Percentiles rank a stretch among this genome's conserved stretches.
phyloP scores from a whole-genome alignment of 2,113 vertebrate genomes.

The Tachysurus vachellii region DNA sequence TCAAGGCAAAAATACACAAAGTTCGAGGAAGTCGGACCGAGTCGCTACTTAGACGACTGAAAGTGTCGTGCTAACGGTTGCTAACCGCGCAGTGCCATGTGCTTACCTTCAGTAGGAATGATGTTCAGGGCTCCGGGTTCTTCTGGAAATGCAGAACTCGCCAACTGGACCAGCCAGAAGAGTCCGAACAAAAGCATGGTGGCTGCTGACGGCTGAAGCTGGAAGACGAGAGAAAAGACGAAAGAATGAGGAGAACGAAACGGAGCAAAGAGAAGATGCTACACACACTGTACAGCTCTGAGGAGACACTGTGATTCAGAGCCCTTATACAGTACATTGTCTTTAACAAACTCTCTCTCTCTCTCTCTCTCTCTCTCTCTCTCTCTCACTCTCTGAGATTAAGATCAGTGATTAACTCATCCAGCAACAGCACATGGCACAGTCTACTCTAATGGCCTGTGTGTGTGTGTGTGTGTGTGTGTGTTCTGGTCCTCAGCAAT shows the following conservation, averaged over 20 bases:
- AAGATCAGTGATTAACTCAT: conserved; percentile 64
- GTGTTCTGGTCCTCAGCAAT: conserved; percentile 53
- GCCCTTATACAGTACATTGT: background rate
- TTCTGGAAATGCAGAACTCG: conserved; percentile 70
- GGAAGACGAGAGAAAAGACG: conserved; percentile 45
- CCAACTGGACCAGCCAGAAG: conserved; percentile 66
- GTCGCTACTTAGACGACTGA: background rate
- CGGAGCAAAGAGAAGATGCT: background rate
- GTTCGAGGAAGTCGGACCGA: background rate
- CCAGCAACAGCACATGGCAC: conserved; percentile 54
- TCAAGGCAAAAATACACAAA: background rate
- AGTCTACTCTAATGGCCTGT: conserved; percentile 52
- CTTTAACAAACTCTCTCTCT: background rate
- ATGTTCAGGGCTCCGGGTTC: conserved; percentile 74
- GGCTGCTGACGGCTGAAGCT: conserved; percentile 61
- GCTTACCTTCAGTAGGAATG: conserved; percentile 75
- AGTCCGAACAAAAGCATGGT: conserved; percentile 68
- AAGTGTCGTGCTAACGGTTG: too few relatives aligned
- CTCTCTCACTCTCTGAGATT: conserved; percentile 50
- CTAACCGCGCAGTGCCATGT: background rate
- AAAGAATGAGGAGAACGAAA: conserved; percentile 14
- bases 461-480: conserved; percentile 13
- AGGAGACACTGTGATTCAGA: background rate
- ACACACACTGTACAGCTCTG: background rate
- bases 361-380: conserved; percentile 36